Percentiles rank a stretch among this genome's conserved stretches.
Evolutionary conservation across 2,888 invertebrate genomes (phyloP).

Genomic region (Axea sp.): DNA sequence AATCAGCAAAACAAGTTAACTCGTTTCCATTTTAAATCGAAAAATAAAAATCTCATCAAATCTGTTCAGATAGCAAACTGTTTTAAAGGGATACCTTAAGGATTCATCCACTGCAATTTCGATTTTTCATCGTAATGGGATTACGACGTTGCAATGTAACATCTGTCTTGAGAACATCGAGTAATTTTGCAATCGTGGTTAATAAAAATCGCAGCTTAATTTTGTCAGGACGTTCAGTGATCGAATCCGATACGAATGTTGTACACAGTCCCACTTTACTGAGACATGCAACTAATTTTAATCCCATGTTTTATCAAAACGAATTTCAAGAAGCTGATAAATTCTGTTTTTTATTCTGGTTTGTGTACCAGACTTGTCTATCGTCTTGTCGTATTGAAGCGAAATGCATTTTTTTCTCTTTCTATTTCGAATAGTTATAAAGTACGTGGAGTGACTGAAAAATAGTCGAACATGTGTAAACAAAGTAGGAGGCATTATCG

Average conservation of each 20-base stretch:
- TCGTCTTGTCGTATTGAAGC: conserved; percentile 35
- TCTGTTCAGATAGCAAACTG: too few species aligned
- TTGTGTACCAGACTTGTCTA: conserved; percentile 39
- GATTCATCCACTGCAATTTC: too few species aligned
- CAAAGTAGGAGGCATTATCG: conserved; percentile 52
- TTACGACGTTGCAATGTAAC: neutral
- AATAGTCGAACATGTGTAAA: conserved; percentile 46
- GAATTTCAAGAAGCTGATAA: conserved; percentile 51
- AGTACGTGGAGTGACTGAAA: conserved; percentile 53
- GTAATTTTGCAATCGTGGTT: conserved; percentile 7
- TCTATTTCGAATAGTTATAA: conserved; percentile 54
- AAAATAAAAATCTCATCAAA: too few species aligned
- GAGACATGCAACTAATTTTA: conserved; percentile 60
- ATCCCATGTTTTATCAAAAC: conserved; percentile 44
- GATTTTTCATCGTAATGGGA: too few species aligned
- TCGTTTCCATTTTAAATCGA: too few species aligned
- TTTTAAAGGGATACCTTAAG: too few species aligned
- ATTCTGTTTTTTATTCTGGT: conserved; percentile 40
- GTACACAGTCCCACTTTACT: neutral
- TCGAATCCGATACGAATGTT: conserved; percentile 69
- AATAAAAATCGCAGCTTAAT: conserved; percentile 36
- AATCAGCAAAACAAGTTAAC: too few species aligned
- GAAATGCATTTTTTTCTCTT: conserved; percentile 41
- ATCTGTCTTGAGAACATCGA: neutral
- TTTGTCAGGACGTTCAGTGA: conserved; percentile 63